Percentiles rank a stretch among this genome's conserved stretches.
phyloP scores from a whole-genome alignment of 2,797 vertebrate species.

The Sarcoramphus papa region DNA sequence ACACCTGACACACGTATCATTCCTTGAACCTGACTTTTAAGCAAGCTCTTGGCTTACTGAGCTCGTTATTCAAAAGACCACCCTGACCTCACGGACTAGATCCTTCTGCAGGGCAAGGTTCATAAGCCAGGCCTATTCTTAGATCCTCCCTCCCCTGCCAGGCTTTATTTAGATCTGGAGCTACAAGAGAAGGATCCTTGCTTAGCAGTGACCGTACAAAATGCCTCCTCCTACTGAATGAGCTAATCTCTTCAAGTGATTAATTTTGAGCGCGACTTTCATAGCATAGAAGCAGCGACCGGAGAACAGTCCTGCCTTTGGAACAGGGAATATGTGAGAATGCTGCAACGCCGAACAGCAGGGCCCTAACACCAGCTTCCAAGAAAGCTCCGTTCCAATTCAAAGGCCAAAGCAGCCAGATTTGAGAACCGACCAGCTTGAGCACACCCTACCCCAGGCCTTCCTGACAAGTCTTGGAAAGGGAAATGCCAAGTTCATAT shows the following conservation, averaged over 20 bases:
- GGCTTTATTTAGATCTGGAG: neutral
- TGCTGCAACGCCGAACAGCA: rapidly evolving
- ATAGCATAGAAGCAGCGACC: rapidly evolving
- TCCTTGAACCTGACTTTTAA: too few species aligned
- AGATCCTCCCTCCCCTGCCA: neutral
- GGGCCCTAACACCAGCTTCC: neutral
- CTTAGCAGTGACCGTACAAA: neutral
- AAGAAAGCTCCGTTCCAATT: neutral
- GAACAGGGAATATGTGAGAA: rapidly evolving
- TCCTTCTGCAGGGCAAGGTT: neutral
- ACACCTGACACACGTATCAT: rapidly evolving
- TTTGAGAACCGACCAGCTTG: neutral
- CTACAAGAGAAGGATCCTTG: neutral
- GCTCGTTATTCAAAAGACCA: neutral
- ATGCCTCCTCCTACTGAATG: neutral
- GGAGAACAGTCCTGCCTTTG: too few species aligned
- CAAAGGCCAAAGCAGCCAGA: neutral
- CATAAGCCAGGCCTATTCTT: neutral
- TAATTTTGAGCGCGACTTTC: rapidly evolving
- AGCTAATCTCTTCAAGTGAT: neutral
- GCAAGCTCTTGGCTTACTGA: neutral
- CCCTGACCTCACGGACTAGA: too few species aligned
- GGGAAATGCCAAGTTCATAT: neutral
- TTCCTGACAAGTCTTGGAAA: neutral
- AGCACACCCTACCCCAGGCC: neutral